Evolutionary conservation across 2,113 vertebrate genomes (phyloP).

Genomic region (Centropristis striata): DNA sequence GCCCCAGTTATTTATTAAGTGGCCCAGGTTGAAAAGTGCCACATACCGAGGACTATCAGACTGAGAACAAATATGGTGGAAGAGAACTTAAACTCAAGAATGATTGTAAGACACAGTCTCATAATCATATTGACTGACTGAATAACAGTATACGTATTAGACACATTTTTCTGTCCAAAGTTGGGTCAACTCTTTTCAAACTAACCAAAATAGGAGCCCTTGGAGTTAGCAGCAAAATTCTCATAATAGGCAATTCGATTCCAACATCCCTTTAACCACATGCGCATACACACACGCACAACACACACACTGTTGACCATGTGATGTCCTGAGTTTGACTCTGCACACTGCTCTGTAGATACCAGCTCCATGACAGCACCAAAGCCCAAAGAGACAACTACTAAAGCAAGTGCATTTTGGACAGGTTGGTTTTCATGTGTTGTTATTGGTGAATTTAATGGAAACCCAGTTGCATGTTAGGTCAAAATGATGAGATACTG

Average conservation of each 20-base stretch:
- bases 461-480: background rate
- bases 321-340: slow-evolving; percentile 34
- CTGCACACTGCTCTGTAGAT: background rate
- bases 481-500: background rate
- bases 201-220: slow-evolving; percentile 15
- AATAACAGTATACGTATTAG: slow-evolving; percentile 3
- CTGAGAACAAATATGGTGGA: background rate
- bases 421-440: background rate
- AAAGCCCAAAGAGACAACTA: slow-evolving; percentile 2
- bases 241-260: background rate
- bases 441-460: background rate
- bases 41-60: background rate
- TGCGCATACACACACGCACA: background rate
- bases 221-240: slow-evolving; percentile 17
- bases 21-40: background rate
- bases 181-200: background rate
- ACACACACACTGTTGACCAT: background rate
- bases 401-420: background rate
- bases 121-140: background rate
- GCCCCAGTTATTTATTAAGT: background rate
- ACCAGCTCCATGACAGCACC: background rate
- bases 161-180: background rate
- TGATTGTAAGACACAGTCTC: background rate
- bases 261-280: slow-evolving; percentile 2
- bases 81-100: background rate